Evolutionary conservation across 2,888 invertebrate genomes (phyloP), one percentile per base, ranked within the genome.

Genomic region (Stenolophus ochropezus): DNA sequence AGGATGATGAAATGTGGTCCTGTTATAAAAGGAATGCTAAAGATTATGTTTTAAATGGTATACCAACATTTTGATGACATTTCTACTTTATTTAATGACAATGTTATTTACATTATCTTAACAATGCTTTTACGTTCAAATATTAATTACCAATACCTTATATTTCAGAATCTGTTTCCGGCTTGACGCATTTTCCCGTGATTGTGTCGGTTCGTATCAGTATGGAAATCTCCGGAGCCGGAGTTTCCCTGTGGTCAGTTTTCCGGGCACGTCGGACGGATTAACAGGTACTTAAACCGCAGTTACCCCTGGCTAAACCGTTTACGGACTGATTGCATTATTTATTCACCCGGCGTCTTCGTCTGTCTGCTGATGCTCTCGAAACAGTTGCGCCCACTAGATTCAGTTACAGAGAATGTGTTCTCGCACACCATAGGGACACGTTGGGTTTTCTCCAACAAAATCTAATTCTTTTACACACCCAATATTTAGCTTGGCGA

Each of bases 241-340:
- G 5, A 23, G 49, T 6, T 69, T 14, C 73, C 8, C 3, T 27
- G 71, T 21, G 75, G 81, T 81, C 74, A 75, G 75, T 51, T 61
- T 81, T 81, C 81, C 51, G 20, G 8, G 14, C 81, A 81, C 81
- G 75, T 81, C 49, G 76, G 49, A 58, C 58, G 83, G 86, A 87
- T 87, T 87, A 87, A 86, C 86, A 86, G 86, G 85, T 86, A 85
- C 86, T 86, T 86, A 87, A 84, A 84, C 85, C 84, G 83, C 82
- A 82, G 83, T 84, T 83, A 49, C 47, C 25, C 56, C 16, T 20
- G 80, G 49, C 73, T 73, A 80, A 80, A 80, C 49, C 58, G 49
- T 81, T 81, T 81, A 81, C 58, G 27, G 65, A 75, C 81, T 81
- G 81, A 81, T 81, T 81, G 65, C 81, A 81, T 81, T 81, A 81